Evolutionary conservation across 64 coral and sea anemone genomes (phyloP).

Genomic region (Montipora foliosa): DNA sequence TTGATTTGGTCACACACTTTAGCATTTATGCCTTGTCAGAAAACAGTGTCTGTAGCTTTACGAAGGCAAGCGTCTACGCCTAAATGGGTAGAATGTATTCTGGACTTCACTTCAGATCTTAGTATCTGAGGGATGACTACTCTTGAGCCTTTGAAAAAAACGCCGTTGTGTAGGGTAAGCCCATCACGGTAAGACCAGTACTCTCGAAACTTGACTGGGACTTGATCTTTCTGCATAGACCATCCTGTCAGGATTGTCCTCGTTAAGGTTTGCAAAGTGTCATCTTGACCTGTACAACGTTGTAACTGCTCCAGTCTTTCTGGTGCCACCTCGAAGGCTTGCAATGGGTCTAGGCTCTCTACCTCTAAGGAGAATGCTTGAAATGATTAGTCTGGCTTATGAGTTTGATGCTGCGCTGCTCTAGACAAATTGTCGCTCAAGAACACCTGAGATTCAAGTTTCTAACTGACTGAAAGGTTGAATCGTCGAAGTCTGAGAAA

Average conservation of each 20-base stretch:
- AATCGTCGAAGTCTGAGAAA: not conserved
- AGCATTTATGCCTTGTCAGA: slow-evolving; percentile 15
- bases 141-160: not conserved
- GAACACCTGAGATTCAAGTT: slow-evolving; percentile 2
- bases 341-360: slow-evolving; percentile 10
- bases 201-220: not conserved
- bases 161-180: not conserved
- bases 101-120: not conserved
- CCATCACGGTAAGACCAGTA: not conserved
- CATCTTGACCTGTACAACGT: not conserved
- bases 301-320: slow-evolving; percentile 2
- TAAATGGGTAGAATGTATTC: too few species aligned
- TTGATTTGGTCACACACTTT: slow-evolving; percentile 12
- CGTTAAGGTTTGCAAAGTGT: not conserved
- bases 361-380: slow-evolving; percentile 15
- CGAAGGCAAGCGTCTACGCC: slow-evolving; percentile 25
- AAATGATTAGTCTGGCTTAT: not conserved
- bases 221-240: not conserved
- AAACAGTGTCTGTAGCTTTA: slow-evolving; percentile 26
- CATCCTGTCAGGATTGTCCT: too few species aligned
- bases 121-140: slow-evolving; percentile 6
- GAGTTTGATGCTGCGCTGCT: slow-evolving; percentile 31
- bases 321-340: not conserved
- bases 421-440: slow-evolving; percentile 3
- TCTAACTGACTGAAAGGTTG: slow-evolving; percentile 12